Base-by-base conservation (phyloP, 2,888 invertebrate species). In the Xylocampa areola region DNA sequence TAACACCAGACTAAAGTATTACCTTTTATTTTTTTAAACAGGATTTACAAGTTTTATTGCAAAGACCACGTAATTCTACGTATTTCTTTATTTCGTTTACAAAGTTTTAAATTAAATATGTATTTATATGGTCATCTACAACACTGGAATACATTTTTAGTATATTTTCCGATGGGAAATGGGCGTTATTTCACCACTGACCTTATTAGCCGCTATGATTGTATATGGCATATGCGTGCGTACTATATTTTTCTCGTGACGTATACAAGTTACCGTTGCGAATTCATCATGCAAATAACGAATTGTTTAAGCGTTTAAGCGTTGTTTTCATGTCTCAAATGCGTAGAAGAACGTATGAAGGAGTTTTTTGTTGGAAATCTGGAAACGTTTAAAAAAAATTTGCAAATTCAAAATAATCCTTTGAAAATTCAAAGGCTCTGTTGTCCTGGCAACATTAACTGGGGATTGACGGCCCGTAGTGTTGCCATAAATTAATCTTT, bases 211-310 rank as follows among this genome's bases (percentile, higher is more conserved):
- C 19, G 21, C 11, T 17, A 8, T 21, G 21, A 21, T 21, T 5
- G 21, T 47, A 17, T 44, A 48, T 10, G 52, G 48, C 19, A 23
- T n/a, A 6, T 32, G 39, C 25, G 47, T 17, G 36, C 37, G 19
- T 30, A 11, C 45, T 14, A 68, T 50, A 45, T 50, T 61, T 48
- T 61, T 51, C 25, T 23, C 8, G 36, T 68, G 62, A 65, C 68
- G 61, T 65, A 5, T 19, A 16, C 39, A 40, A 35, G 52, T 48
- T 47, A 61, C 65, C 40, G 65, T 62, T 63, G 40, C 47, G 40
- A 33, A 68, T 51, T 16, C 14, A 68, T 51, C 37, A 47, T 25
- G 47, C 29, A 44, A 49, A 65, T 50, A 21, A 61, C 11, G 29
- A 60, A 64, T 51, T 44, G 16, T 44, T 44, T 36, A 23, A 45